Evolutionary conservation across 2,888 invertebrate genomes (phyloP).

Genomic region (Thereva unica): DNA sequence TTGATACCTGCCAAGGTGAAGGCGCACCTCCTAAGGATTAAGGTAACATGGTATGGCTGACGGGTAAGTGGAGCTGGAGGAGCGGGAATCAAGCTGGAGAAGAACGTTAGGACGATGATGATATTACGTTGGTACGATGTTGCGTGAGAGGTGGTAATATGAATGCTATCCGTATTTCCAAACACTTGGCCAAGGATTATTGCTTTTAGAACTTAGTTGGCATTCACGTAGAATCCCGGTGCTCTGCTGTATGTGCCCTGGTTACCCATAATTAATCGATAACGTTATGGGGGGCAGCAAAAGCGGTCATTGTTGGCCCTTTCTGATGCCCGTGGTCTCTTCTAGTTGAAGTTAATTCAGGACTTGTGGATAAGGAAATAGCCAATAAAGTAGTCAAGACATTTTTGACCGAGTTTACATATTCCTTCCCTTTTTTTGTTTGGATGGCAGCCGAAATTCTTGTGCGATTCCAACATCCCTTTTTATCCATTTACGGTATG

Average conservation of each 20-base stretch:
- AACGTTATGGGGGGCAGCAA: background rate
- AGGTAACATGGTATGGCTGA: no score
- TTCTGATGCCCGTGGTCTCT: background rate
- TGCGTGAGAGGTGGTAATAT: conserved; percentile 15
- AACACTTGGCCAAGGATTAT: background rate
- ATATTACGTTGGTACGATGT: background rate
- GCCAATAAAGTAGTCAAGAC: conserved; percentile 25
- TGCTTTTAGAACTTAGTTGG: conserved; percentile 13
- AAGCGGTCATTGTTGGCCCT: conserved; percentile 1
- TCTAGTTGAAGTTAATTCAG: conserved; percentile 23
- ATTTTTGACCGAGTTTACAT: conserved; percentile 12
- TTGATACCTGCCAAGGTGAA: background rate
- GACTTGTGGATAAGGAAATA: conserved; percentile 10
- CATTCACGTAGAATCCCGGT: no score
- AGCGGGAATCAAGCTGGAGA: conserved; percentile 1
- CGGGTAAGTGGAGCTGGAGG: conserved; percentile 8
- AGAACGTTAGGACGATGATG: background rate
- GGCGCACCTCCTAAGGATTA: no score
- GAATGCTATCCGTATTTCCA: background rate
- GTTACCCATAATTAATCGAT: conserved; percentile 24
- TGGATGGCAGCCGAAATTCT: conserved; percentile 12
- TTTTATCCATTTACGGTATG: conserved; percentile 19
- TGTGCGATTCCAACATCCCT: conserved; percentile 18
- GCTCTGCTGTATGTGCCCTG: conserved; percentile 1
- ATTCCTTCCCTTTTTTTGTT: background rate